Conservation (phyloP, 1,140 invertebrate genomes). For the Lethocerus indicus region DNA sequence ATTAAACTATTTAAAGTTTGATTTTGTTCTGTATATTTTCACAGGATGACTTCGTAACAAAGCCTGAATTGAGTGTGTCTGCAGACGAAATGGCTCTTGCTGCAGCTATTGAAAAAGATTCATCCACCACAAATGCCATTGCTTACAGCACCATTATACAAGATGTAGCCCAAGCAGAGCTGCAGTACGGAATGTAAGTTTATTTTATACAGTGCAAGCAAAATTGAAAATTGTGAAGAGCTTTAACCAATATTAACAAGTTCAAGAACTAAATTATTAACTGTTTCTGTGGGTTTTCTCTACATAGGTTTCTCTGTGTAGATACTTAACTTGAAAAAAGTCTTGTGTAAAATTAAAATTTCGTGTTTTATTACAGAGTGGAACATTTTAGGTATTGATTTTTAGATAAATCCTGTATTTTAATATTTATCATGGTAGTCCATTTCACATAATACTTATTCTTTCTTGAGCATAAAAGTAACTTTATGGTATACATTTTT, state of each 20-base stretch:
- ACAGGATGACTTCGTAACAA: not conserved
- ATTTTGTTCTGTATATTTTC: not conserved
- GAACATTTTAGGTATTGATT: too few species aligned
- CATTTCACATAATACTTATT: too few species aligned
- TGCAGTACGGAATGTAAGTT: constrained; percentile 15
- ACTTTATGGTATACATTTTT: too few species aligned
- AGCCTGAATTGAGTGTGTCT: constrained; percentile 1
- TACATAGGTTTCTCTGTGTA: not conserved
- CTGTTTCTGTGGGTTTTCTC: not conserved
- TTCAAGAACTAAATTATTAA: not conserved
- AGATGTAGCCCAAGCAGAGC: constrained; percentile 14
- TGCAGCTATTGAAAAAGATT: constrained; percentile 15
- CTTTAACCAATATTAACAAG: too few species aligned
- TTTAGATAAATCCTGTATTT: too few species aligned
- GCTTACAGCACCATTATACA: constrained; percentile 13
- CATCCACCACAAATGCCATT: constrained; percentile 12
- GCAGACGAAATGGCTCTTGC: not conserved
- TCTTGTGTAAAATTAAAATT: not conserved
- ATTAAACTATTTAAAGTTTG: not conserved
- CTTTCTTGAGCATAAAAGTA: too few species aligned
- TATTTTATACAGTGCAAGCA: not conserved
- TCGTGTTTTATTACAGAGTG: not conserved
- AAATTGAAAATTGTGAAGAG: too few species aligned
- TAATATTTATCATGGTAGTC: too few species aligned
- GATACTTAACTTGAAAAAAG: not conserved